Conservation (phyloP, 2,888 invertebrate genomes). For the Lumbricus terrestris region DNA sequence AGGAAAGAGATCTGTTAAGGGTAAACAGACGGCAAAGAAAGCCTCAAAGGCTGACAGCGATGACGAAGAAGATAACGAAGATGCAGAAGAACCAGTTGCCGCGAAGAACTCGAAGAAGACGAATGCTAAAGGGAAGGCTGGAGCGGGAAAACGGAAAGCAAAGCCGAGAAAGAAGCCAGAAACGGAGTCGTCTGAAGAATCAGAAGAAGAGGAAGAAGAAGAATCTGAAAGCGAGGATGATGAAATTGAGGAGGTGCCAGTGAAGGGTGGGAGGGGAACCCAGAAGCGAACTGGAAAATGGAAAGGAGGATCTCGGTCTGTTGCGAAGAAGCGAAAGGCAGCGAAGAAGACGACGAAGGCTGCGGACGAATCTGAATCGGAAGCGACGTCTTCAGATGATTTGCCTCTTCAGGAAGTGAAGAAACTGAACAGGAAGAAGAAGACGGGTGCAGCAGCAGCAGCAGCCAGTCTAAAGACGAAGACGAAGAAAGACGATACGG, state of each 20-base stretch:
- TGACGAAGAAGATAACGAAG: slow-evolving; percentile 1
- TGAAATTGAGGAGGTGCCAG: not conserved
- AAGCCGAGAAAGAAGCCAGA: slow-evolving; percentile 4
- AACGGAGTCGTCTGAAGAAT: slow-evolving; percentile 3
- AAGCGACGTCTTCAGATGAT: not conserved
- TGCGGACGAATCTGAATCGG: not conserved
- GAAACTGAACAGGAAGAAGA: not conserved
- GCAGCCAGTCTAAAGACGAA: not conserved
- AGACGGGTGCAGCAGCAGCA: no score
- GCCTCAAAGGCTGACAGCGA: not conserved
- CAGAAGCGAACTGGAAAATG: not conserved
- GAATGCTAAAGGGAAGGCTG: not conserved
- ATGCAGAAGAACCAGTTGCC: not conserved
- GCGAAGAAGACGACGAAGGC: not conserved
- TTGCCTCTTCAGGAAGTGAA: not conserved
- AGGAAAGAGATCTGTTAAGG: not conserved
- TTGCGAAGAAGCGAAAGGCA: not conserved
- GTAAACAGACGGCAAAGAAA: not conserved
- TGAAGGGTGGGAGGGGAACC: not conserved
- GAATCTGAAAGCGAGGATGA: slow-evolving; percentile 59
- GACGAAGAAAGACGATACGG: not conserved
- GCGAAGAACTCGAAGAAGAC: not conserved
- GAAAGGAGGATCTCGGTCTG: not conserved
- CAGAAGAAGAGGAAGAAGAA: slow-evolving; percentile 74
- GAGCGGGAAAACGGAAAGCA: slow-evolving; percentile 53